Base-by-base conservation (phyloP, 1,140 invertebrate genomes). In the Caenorhabditis inopinata region DNA sequence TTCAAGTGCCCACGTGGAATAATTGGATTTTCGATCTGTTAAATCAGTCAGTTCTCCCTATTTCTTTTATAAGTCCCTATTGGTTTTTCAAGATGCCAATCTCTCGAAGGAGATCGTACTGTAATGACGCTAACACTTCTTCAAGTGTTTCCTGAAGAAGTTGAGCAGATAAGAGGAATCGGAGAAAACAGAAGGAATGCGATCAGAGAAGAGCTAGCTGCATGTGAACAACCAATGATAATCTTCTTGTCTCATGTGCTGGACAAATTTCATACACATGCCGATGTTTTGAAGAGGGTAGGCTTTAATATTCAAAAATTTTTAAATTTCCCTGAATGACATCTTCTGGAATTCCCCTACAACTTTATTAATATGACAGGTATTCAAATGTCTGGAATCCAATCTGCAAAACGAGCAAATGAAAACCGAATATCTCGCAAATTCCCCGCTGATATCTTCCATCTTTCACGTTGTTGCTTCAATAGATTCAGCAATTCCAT, bases 1-100 rank as follows among this genome's bases (percentile, higher is more conserved):
- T 98, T n/a, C 94, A 97, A 89, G 96, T 97, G 93, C 91, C 93
- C 25, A 90, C 93, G 1, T 99, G 97, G 97, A 92, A 94, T 85
- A 93, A 93, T 85, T 94, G 95, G 49, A 92, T 95, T 47, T 91
- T 92, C 84, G 94, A 96, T 89, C 89, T 98, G 74, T 92, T 98
- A 58, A 92, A 93, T 85, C 93, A 92, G 89, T 90, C 81, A n/a
- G n/a, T n/a, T n/a, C n/a, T n/a, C n/a, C 82, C 91, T 91, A 47
- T 49, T 84, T 21, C 83, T 84, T 27, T 74, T 32, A 58, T 2
- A 29, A 29, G 2, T 32, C 25, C 25, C 51, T 42, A 14, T 14
- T 42, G 38, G 14, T 7, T 7, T 42, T 83, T 85, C 21, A 74
- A 81, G 79, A 77, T 81, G 49, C 27, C 29, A 48, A 49, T 21